phyloP scores from a whole-genome alignment of 2,797 vertebrate species.

The Neomorphus geoffroyi region DNA sequence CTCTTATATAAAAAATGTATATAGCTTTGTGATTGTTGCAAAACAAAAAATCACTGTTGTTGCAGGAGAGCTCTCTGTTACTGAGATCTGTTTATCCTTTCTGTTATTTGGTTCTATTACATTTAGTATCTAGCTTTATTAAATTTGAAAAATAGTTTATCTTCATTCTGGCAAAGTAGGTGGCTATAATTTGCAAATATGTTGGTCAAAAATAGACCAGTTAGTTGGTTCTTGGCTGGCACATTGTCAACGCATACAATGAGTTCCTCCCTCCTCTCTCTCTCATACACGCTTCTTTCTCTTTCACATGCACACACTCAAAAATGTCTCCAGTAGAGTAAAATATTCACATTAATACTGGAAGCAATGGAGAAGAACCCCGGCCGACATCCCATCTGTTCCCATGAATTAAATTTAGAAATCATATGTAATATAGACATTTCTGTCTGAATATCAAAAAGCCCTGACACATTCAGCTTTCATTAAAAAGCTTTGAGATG shows the following conservation, averaged over 20 bases:
- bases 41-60: not conserved
- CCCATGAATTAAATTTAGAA: slow-evolving; percentile 82
- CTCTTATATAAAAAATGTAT: not conserved
- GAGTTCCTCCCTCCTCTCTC: not conserved
- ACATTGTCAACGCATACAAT: slow-evolving; percentile 46
- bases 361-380: slow-evolving; percentile 68
- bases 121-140: slow-evolving; percentile 36
- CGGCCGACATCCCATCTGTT: slow-evolving; percentile 79
- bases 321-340: slow-evolving; percentile 55
- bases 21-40: not conserved
- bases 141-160: slow-evolving; percentile 49
- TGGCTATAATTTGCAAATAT: slow-evolving; percentile 50
- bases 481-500: slow-evolving; percentile 82
- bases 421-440: slow-evolving; percentile 84
- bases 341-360: slow-evolving; percentile 76
- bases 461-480: slow-evolving; percentile 81
- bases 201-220: slow-evolving; percentile 47
- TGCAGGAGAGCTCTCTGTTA: not conserved
- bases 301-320: not conserved
- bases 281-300: not conserved
- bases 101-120: slow-evolving; percentile 17
- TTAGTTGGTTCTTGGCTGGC: slow-evolving; percentile 19
- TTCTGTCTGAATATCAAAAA: slow-evolving; percentile 82
- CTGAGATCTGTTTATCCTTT: slow-evolving; percentile 33
- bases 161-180: slow-evolving; percentile 38